Conservation (phyloP, 2,888 invertebrate species). For the Nebria salina region DNA sequence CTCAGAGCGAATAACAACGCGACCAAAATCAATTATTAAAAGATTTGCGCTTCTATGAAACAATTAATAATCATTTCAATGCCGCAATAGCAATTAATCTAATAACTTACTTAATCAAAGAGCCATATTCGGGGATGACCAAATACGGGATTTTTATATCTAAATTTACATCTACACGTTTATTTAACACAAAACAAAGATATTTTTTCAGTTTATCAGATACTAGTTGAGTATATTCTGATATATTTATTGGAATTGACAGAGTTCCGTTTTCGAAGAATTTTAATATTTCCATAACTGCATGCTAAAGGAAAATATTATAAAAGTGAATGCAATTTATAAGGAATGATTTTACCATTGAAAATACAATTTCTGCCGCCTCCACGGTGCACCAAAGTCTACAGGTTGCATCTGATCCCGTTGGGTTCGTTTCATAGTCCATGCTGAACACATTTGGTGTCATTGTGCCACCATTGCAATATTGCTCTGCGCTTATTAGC, state of each 20-base stretch:
- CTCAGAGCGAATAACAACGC: slow-evolving; percentile 75
- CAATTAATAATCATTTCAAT: slow-evolving; percentile 43
- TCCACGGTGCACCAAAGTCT: slow-evolving; percentile 75
- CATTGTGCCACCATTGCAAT: slow-evolving; percentile 63
- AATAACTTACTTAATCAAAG: slow-evolving; percentile 69
- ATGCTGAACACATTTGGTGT: slow-evolving; percentile 77
- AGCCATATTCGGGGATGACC: slow-evolving; percentile 79
- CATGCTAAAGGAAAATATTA: slow-evolving; percentile 66
- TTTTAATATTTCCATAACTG: slow-evolving; percentile 75
- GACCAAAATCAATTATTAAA: slow-evolving; percentile 77
- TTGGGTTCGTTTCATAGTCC: slow-evolving; percentile 78
- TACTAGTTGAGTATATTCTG: slow-evolving; percentile 24
- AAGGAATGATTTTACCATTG: slow-evolving; percentile 68
- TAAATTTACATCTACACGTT: slow-evolving; percentile 67
- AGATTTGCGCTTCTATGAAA: slow-evolving; percentile 72
- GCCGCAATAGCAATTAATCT: neutral
- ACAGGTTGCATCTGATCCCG: slow-evolving; percentile 72
- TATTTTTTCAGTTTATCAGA: slow-evolving; percentile 51
- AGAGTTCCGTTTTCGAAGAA: slow-evolving; percentile 66
- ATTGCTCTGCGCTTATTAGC: slow-evolving; percentile 71
- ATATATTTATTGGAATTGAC: slow-evolving; percentile 23
- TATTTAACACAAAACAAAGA: slow-evolving; percentile 24
- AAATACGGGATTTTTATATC: slow-evolving; percentile 81
- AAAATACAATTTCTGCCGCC: slow-evolving; percentile 79
- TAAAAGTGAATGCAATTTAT: neutral